These are phyloP conservation scores for Stenolophus ochropezus DNA, from an alignment of 2,888 invertebrate species.

Conservation along the genomic window DNA sequence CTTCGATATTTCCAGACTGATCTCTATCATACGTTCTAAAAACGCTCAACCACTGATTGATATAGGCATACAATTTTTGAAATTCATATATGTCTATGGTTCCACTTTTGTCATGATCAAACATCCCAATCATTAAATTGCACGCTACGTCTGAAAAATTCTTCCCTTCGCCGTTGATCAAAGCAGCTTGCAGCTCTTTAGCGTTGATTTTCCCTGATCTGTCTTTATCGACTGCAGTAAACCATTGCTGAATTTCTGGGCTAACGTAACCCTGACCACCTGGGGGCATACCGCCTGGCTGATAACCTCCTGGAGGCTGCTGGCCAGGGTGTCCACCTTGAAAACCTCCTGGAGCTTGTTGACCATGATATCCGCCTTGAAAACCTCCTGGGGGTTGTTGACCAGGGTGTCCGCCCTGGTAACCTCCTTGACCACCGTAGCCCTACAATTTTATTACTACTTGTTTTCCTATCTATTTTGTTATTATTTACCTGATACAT, in stretches of 20 bases:
- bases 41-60: conserved; percentile 91
- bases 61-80: conserved; percentile 88
- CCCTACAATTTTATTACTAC: not conserved
- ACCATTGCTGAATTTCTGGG: conserved; percentile 84
- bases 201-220: conserved; percentile 88
- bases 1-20: conserved; percentile 89
- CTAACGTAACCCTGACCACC: conserved; percentile 70
- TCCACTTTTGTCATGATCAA: conserved; percentile 89
- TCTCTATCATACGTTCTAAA: conserved; percentile 92
- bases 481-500: conserved; percentile 26
- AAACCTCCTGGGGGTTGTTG: conserved; percentile 10
- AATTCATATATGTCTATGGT: conserved; percentile 90
- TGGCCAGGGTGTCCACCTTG: not conserved
- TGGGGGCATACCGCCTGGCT: conserved; percentile 74
- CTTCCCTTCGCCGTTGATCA: conserved; percentile 90
- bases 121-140: conserved; percentile 93
- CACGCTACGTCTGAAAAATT: conserved; percentile 89
- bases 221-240: conserved; percentile 85
- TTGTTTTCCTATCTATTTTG: not conserved
- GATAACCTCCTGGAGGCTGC: conserved; percentile 2
- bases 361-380: not conserved
- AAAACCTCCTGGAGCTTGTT: conserved; percentile 25
- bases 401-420: not conserved
- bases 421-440: conserved; percentile 1
- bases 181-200: conserved; percentile 84